Percentiles rank a stretch among this genome's conserved stretches.
Conservation (phyloP, 2,113 vertebrate species). For the Callionymus lyra region DNA sequence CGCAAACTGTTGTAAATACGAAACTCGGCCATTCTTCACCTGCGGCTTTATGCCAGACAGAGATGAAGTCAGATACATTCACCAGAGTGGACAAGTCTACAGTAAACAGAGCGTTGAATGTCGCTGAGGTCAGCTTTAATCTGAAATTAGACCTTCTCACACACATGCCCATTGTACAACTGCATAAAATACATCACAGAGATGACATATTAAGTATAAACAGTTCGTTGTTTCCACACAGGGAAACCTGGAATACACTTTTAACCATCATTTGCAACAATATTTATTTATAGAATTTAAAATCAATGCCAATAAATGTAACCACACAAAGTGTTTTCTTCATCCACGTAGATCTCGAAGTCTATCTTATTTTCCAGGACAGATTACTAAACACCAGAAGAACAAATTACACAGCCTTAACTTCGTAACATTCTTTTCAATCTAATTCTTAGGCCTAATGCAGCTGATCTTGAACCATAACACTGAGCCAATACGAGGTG, state of each 20-base stretch:
- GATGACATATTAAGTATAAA: constrained; percentile 26
- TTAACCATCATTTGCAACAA: no score
- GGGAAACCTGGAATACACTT: constrained; percentile 2
- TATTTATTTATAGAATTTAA: no score
- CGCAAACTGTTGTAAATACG: constrained; percentile 22
- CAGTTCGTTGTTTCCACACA: constrained; percentile 27
- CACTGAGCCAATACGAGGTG: no score
- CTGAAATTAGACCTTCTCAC: constrained; percentile 38
- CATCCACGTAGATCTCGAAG: no score
- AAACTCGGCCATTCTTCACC: constrained; percentile 29
- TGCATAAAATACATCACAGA: constrained; percentile 33
- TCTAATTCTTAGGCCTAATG: no score
- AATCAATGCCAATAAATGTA: no score
- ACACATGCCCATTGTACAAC: constrained; percentile 36
- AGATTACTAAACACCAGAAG: no score
- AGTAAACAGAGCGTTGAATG: constrained; percentile 53
- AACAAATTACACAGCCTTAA: no score
- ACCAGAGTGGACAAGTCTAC: constrained; percentile 36
- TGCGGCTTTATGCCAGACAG: constrained; percentile 46
- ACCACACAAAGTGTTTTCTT: no score
- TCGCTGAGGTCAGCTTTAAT: constrained; percentile 32
- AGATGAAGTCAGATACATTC: constrained; percentile 40
- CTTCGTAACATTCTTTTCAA: no score
- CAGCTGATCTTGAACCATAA: no score
- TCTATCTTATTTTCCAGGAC: no score